Evolutionary conservation across 2,113 vertebrate species (phyloP).

Genomic region (Sinocyclocheilus anophthalmus): DNA sequence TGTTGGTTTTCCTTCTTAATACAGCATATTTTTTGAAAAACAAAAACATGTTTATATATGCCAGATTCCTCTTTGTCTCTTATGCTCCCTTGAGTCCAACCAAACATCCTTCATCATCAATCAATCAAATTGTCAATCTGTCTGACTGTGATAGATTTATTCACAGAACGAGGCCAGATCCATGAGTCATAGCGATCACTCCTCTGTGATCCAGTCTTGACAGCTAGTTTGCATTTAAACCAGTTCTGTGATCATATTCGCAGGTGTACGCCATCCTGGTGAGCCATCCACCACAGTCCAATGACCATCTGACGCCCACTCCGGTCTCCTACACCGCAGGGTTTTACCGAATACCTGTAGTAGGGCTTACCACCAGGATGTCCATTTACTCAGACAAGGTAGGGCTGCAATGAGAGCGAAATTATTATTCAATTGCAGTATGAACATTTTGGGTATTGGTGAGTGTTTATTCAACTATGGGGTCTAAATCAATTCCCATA

Average conservation of each 20-base stretch:
- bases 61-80: slow-evolving; percentile 15
- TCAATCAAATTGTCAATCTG: slow-evolving; percentile 19
- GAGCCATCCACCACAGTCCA: slow-evolving; percentile 95
- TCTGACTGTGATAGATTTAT: not conserved
- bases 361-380: slow-evolving; percentile 89
- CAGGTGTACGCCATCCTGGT: slow-evolving; percentile 85
- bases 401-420: slow-evolving; percentile 49
- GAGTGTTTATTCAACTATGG: not conserved
- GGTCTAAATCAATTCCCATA: not conserved
- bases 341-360: slow-evolving; percentile 96
- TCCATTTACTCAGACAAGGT: slow-evolving; percentile 94
- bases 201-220: not conserved
- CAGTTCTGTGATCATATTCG: not conserved
- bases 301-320: slow-evolving; percentile 96
- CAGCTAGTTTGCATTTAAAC: not conserved
- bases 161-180: not conserved
- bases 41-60: slow-evolving; percentile 7
- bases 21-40: slow-evolving; percentile 32
- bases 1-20: slow-evolving; percentile 25
- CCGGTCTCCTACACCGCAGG: slow-evolving; percentile 98
- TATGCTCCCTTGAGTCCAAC: not conserved
- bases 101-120: not conserved
- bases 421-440: not conserved
- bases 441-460: not conserved
- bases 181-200: slow-evolving; percentile 1